Evolutionary conservation across 1,140 invertebrate genomes (phyloP).

Genomic region (Branchinecta lynchi): DNA sequence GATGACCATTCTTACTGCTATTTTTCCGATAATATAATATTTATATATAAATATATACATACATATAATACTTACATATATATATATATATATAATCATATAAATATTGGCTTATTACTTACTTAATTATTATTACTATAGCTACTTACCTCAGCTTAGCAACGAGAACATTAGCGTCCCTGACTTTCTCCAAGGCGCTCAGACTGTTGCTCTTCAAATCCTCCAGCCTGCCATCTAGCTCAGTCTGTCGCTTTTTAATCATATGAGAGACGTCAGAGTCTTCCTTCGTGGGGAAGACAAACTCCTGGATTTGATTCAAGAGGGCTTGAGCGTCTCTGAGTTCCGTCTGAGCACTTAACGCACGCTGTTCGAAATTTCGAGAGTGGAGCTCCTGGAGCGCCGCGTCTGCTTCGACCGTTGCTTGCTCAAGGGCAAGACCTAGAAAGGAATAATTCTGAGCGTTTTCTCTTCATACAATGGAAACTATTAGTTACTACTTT

Average conservation of each 20-base stretch:
- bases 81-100: too few relatives aligned
- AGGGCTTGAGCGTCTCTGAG: conserved; percentile 44
- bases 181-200: conserved; percentile 41
- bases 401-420: conserved; percentile 50
- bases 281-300: conserved; percentile 46
- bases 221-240: conserved; percentile 47
- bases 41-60: too few relatives aligned
- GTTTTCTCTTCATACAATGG: too few relatives aligned
- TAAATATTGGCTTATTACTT: too few relatives aligned
- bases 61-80: too few relatives aligned
- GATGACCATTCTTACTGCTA: too few relatives aligned
- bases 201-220: conserved; percentile 53
- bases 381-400: conserved; percentile 48
- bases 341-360: conserved; percentile 38
- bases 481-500: too few relatives aligned
- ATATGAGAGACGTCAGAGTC: conserved; percentile 38
- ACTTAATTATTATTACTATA: too few relatives aligned
- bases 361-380: conserved; percentile 35
- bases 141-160: conserved; percentile 31
- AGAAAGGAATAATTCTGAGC: conserved; percentile 13
- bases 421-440: conserved; percentile 55
- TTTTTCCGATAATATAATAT: too few relatives aligned
- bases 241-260: conserved; percentile 40
- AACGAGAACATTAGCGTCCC: conserved; percentile 45
- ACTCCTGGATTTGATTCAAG: conserved; percentile 46